A percentile compares a stretch with the other conserved stretches of the same genome.
Evolutionary conservation across 2,888 invertebrate species (phyloP).

Genomic region (Sipha maydis): DNA sequence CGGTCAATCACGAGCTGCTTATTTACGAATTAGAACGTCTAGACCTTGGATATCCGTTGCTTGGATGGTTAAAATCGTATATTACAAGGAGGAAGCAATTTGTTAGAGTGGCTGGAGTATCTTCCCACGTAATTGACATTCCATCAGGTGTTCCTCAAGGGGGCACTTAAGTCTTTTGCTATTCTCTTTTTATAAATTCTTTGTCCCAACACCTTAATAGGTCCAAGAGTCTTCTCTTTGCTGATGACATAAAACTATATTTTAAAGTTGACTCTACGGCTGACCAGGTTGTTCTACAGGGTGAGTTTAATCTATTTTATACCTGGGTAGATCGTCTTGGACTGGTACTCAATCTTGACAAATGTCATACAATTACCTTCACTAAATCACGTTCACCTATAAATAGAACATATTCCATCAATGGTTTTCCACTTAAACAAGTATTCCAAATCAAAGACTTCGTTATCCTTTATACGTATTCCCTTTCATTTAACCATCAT

Average conservation of each 20-base stretch:
- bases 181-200: conserved; percentile 6
- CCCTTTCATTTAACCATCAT: no score
- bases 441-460: conserved; percentile 8
- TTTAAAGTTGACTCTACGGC: conserved; percentile 3
- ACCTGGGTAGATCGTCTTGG: neutral
- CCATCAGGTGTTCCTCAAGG: neutral
- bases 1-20: no score
- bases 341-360: neutral
- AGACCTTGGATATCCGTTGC: neutral
- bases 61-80: conserved; percentile 4
- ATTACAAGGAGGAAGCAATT: no score
- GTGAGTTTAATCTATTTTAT: no score
- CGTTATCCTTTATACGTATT: no score
- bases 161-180: neutral
- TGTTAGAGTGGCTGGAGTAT: neutral
- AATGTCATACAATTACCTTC: conserved; percentile 4
- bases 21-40: neutral
- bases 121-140: neutral
- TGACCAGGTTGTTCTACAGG: neutral
- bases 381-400: neutral
- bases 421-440: neutral
- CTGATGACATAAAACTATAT: conserved; percentile 14
- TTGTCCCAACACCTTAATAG: neutral
- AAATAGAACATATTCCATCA: neutral
- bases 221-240: neutral